Conservation (phyloP, 2,113 vertebrate species). For the Pteruthius melanotis region DNA sequence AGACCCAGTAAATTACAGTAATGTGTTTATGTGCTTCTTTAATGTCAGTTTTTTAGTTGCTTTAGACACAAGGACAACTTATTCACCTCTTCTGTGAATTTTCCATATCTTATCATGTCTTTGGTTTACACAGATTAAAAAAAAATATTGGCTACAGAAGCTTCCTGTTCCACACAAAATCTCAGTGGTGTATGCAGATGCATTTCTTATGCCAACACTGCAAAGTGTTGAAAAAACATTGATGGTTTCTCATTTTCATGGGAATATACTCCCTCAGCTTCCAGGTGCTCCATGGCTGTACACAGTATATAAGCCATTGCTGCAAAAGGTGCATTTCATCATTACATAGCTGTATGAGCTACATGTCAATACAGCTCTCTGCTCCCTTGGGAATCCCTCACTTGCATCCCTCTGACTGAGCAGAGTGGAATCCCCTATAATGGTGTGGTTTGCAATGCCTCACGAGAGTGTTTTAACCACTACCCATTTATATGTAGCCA, state of each 20-base stretch:
- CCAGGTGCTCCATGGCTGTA: rapidly evolving
- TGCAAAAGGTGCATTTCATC: background rate
- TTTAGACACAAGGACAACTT: background rate
- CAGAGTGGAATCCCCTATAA: background rate
- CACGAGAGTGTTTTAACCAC: background rate
- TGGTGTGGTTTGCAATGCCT: background rate
- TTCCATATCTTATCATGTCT: background rate
- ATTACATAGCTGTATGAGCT: background rate
- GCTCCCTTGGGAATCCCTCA: background rate
- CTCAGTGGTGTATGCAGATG: background rate
- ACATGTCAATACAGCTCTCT: background rate
- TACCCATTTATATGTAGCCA: background rate
- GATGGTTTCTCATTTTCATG: rapidly evolving
- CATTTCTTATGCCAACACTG: background rate
- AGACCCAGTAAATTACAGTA: background rate
- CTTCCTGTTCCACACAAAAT: background rate
- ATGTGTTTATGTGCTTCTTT: background rate
- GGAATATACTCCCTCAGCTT: background rate
- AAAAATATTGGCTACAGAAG: background rate
- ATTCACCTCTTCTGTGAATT: background rate
- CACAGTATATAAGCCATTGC: background rate
- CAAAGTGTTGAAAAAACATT: background rate
- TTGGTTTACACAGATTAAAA: background rate
- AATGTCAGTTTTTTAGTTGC: background rate
- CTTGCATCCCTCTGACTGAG: background rate